Base-by-base conservation (phyloP, 2,113 vertebrate genomes). In the Plotosus lineatus region DNA sequence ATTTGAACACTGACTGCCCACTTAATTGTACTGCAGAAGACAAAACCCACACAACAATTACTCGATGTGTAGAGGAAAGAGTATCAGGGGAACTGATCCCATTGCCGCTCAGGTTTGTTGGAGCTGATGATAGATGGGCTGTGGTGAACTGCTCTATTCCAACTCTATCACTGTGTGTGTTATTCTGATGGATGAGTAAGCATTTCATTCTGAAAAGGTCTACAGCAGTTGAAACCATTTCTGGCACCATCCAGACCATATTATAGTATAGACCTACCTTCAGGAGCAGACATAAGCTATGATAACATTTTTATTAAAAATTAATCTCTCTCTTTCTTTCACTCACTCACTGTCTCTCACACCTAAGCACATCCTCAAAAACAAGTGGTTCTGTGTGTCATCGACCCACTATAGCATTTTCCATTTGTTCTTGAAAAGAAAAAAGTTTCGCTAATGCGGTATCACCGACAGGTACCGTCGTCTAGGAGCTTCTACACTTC, bases 151-250 rank as follows among this genome's bases (percentile, higher is more conserved):
- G 51, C 56, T 53, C 74, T 77, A 58, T 82, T 69, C 74, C 65
- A 10, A 48, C 51, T 66, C 63, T 66, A 77, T 77, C 76, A 79
- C 38, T 2, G 38, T 28, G 74, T 71, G 42, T 82, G 81, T 55
- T 82, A 56, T 77, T 44, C 65, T 82, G 65, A 82, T 66, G 76
- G 75, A 77, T 61, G 55, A 42, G 75, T 77, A 77, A 77, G 74
- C 65, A 77, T 82, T 55, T 75, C 74, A 77, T 77, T 71, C 75
- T 68, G 63, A 68, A 66, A 66, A 60, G 74, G 42, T 77, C 74
- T 56, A n/a, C 65, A 26, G 61, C 75, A 53, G n/a, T 38, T 36
- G 23, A 73, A 55, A 73, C 75, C 42, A 48, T 77, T 63, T 58
- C 61, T 78, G 23, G 0, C 46, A 55, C 58, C 51, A 40, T 12